Percentiles rank a stretch among this genome's conserved stretches.
Conservation (phyloP, 2,113 vertebrate species). For the Plotosus lineatus region DNA sequence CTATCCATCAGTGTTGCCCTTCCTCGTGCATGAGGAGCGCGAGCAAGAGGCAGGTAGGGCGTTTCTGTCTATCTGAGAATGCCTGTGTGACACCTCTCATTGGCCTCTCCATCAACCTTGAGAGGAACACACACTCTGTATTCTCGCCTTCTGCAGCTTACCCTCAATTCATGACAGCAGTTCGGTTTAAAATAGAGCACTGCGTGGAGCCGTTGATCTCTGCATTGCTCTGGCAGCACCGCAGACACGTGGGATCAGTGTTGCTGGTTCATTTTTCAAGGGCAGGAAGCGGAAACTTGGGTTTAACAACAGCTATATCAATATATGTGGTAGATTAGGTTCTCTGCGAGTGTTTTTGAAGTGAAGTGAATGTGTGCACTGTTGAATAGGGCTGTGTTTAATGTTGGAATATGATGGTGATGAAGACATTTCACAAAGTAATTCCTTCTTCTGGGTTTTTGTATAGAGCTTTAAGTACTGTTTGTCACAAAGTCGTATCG, state of each 20-base stretch:
- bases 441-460: neutral
- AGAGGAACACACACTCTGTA: neutral
- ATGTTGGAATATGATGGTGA: neutral
- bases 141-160: slow-evolving; percentile 19
- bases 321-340: slow-evolving; percentile 6
- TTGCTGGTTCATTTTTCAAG: slow-evolving; percentile 20
- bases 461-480: neutral
- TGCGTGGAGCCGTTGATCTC: slow-evolving; percentile 15
- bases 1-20: neutral
- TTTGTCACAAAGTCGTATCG: neutral
- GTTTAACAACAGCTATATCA: neutral
- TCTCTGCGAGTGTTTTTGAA: neutral
- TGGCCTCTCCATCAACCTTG: slow-evolving; percentile 26
- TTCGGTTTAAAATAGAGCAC: slow-evolving; percentile 24
- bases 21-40: neutral
- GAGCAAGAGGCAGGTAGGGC: slow-evolving; percentile 6
- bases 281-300: slow-evolving; percentile 9
- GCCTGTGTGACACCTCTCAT: slow-evolving; percentile 25
- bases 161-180: slow-evolving; percentile 6
- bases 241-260: neutral
- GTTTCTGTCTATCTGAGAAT: slow-evolving; percentile 5
- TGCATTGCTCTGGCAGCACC: neutral
- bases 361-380: neutral
- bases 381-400: neutral
- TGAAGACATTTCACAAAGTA: neutral